Evolutionary conservation across 2,797 vertebrate genomes (phyloP).

Genomic region (Setipinna tenuifilis): DNA sequence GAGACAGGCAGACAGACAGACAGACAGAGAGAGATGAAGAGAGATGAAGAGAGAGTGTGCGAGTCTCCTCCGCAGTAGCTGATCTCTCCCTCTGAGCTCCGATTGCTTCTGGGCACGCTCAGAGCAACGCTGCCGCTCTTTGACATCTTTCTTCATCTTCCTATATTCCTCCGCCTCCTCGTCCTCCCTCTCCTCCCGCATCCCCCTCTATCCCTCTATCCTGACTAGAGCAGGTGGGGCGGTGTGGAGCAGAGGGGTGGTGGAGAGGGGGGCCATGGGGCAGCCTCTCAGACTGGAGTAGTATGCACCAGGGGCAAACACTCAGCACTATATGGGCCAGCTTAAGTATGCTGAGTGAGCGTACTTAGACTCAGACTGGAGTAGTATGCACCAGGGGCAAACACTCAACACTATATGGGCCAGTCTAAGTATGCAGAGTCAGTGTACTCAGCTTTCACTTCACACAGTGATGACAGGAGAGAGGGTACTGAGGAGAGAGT

Average conservation of each 20-base stretch:
- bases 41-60: background rate
- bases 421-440: background rate
- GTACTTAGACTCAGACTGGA: too few species aligned
- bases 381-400: background rate
- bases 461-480: background rate
- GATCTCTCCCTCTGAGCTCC: background rate
- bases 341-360: too few species aligned
- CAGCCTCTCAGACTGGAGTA: too few species aligned
- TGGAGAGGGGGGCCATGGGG: too few species aligned
- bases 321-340: background rate
- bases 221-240: background rate
- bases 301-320: background rate
- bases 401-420: background rate
- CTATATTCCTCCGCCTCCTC: background rate
- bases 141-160: background rate
- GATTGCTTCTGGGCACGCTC: constrained; percentile 6
- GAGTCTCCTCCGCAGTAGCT: background rate
- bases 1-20: background rate
- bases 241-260: too few species aligned
- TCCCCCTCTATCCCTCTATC: background rate
- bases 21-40: background rate
- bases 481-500: too few species aligned
- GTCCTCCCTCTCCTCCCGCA: background rate
- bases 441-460: background rate
- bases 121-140: background rate